Evolutionary conservation across 2,113 vertebrate genomes (phyloP), one percentile per base, ranked within the genome.

Genomic region (Takifugu flavidus): DNA sequence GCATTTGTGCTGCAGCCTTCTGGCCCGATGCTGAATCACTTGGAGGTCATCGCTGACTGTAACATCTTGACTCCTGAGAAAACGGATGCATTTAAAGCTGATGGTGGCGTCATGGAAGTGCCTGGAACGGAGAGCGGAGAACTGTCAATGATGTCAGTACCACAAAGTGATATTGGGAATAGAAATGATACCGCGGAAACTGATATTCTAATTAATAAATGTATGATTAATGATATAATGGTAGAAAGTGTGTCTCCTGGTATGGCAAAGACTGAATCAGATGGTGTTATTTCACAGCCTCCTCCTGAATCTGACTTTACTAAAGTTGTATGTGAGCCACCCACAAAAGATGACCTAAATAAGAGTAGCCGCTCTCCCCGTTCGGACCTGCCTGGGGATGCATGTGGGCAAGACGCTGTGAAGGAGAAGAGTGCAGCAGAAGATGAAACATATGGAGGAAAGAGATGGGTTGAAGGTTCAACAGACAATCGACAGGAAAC

Each of bases 21-120:
- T 57, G 84, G 84, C 46, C 78, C 87, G 15, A 82, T 91, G 86
- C 77, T 90, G 78, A 90, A 78, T 85, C 89, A 90, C 59, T 52
- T 70, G 20, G 86, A 91, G 77, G 60, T 73, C 13, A 77, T 80
- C 72, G 79, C 60, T 28, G 87, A 88, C 62, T 65, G 43, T 77
- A 82, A 84, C 64, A 62, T 83, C 51, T 62, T 73, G 59, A 56
- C 72, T 62, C 70, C 77, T 56, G 83, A 67, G 56, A 66, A 75
- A 46, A 49, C 59, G 34, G 71, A 58, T 64, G 54, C 54, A 31
- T 14, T 29, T 59, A 62, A 53, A 44, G 31, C 60, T 57, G 73
- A 73, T n/a, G 50, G 65, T 75, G 68, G 71, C 45, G 46, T 46
- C 59, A 56, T 28, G 13, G 50, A 60, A 44, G 29, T 62, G 45